Evolutionary conservation across 2,113 vertebrate species (phyloP).

Genomic region (Ciconia maguari): DNA sequence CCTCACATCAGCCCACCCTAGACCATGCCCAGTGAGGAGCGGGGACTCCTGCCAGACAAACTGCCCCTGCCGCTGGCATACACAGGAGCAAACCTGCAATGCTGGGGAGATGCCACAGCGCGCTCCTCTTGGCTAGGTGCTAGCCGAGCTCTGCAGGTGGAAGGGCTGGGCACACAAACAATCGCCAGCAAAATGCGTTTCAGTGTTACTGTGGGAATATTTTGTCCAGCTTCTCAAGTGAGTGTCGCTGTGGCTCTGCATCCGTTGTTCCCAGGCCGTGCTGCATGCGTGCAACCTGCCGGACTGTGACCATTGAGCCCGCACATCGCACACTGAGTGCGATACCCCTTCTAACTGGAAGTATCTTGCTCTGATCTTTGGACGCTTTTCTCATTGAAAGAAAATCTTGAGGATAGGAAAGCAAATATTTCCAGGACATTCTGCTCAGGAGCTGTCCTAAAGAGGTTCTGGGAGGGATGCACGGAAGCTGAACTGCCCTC

Average conservation of each 20-base stretch:
- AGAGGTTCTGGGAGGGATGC: not conserved
- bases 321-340: fast-evolving
- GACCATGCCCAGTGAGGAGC: not conserved
- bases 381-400: not conserved
- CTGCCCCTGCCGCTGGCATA: not conserved
- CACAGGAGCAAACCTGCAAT: not conserved
- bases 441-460: not conserved
- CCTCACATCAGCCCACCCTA: not conserved
- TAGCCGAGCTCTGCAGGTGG: not conserved
- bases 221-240: not conserved
- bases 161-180: not conserved
- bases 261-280: not conserved
- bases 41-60: not conserved
- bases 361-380: not conserved
- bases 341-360: not conserved
- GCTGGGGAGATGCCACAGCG: not conserved
- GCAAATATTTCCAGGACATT: not conserved
- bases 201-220: not conserved
- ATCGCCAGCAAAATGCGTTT: not conserved
- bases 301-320: not conserved
- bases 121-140: not conserved
- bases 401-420: not conserved
- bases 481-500: not conserved
- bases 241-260: not conserved
- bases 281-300: not conserved